Conservation (phyloP, 92 coral and sea anemone species). For the Anthopleura xanthogrammica region DNA sequence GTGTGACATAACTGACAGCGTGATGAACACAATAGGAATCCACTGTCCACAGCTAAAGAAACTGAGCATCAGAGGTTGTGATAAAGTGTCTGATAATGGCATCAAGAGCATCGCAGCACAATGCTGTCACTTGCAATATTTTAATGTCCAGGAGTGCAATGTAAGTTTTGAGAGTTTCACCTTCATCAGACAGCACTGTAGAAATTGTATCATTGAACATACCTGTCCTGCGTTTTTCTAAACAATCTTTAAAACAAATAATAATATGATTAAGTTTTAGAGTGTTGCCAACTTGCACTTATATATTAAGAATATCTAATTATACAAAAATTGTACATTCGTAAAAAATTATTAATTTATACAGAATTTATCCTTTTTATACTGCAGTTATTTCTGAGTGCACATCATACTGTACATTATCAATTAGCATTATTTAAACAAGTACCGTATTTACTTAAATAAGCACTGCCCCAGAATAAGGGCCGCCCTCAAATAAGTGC, state of each 20-base stretch:
- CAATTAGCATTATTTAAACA: not conserved
- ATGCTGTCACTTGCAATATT: conserved; percentile 89
- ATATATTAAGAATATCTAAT: too few relatives aligned
- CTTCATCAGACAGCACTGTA: conserved; percentile 85
- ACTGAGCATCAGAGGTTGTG: conserved; percentile 88
- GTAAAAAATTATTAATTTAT: too few relatives aligned
- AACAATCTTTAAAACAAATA: too few relatives aligned
- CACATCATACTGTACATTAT: too few relatives aligned
- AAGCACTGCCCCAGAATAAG: too few relatives aligned
- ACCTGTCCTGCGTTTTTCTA: conserved; percentile 93
- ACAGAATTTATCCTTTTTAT: too few relatives aligned
- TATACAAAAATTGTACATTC: too few relatives aligned
- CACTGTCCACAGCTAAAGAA: conserved; percentile 98
- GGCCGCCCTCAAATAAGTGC: too few relatives aligned
- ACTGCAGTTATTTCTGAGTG: too few relatives aligned
- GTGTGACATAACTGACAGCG: conserved; percentile 93
- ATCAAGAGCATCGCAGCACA: conserved; percentile 84
- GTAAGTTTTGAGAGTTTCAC: conserved; percentile 78
- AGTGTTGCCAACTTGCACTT: too few relatives aligned
- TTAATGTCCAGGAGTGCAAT: conserved; percentile 93
- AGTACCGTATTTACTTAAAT: too few relatives aligned
- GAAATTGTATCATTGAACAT: conserved; percentile 90
- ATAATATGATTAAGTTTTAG: too few relatives aligned
- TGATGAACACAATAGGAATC: conserved; percentile 81
- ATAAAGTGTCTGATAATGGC: conserved; percentile 71